phyloP scores from a whole-genome alignment of 1,140 invertebrate species.

The Trichogramma pretiosum region DNA sequence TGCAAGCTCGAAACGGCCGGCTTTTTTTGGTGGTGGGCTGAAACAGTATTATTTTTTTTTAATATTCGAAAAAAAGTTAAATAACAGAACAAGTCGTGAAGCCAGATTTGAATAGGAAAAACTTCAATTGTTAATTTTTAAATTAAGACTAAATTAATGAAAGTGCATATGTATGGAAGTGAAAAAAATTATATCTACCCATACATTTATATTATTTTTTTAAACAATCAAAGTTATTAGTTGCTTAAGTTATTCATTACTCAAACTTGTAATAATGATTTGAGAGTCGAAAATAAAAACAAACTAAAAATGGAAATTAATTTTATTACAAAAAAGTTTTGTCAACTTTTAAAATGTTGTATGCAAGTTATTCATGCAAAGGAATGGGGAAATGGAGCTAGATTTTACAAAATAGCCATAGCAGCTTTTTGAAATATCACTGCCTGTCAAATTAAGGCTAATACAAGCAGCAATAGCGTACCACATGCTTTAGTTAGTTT shows the following conservation, averaged over 20 bases:
- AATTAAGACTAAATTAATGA: too few relatives aligned
- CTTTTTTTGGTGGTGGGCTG: slow-evolving; percentile 48
- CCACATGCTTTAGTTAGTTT: not conserved
- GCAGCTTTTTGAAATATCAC: not conserved
- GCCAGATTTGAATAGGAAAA: not conserved
- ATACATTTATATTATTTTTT: not conserved
- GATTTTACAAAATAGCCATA: not conserved
- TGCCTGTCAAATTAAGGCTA: not conserved
- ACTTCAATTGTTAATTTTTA: not conserved
- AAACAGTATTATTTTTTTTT: slow-evolving; percentile 23
- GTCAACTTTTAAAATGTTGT: too few relatives aligned
- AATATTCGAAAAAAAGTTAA: slow-evolving; percentile 1
- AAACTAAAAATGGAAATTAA: too few relatives aligned
- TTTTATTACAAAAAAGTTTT: too few relatives aligned
- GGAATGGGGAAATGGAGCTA: too few relatives aligned
- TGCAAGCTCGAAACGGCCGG: slow-evolving; percentile 42
- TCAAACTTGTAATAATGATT: too few relatives aligned
- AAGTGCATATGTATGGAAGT: not conserved
- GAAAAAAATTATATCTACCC: not conserved
- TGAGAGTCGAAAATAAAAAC: too few relatives aligned
- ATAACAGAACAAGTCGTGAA: not conserved
- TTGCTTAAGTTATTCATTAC: too few relatives aligned
- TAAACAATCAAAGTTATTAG: not conserved
- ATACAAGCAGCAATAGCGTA: not conserved
- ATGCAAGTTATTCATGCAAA: too few relatives aligned